Percentiles rank a stretch among this genome's conserved stretches.
Evolutionary conservation across 2,113 vertebrate species (phyloP).

Genomic region (Myrmecobius fasciatus): DNA sequence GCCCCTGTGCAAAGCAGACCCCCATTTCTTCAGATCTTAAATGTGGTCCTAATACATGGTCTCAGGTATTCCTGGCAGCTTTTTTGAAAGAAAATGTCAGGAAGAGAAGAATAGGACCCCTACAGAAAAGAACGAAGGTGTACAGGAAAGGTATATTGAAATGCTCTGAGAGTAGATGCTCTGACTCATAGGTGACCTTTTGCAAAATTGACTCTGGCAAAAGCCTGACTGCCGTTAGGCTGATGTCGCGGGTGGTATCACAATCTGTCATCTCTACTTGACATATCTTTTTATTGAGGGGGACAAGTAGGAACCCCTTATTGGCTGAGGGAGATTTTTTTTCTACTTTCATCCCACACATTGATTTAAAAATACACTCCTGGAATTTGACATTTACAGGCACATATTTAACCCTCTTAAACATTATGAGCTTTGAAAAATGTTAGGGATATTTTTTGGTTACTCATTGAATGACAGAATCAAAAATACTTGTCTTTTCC

Average conservation of each 20-base stretch:
- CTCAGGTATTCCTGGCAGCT: background rate
- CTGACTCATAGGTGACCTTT: slow-evolving; percentile 78
- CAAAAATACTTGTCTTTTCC: background rate
- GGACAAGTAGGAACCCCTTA: slow-evolving; percentile 79
- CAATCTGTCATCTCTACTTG: slow-evolving; percentile 76
- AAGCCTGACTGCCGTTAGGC: slow-evolving; percentile 64
- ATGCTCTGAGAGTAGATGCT: slow-evolving; percentile 53
- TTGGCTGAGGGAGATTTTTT: slow-evolving; percentile 70
- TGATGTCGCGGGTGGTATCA: slow-evolving; percentile 73
- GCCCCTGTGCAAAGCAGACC: background rate
- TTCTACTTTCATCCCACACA: slow-evolving; percentile 77
- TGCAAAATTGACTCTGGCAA: slow-evolving; percentile 71
- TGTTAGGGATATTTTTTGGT: slow-evolving; percentile 25
- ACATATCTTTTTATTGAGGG: slow-evolving; percentile 80
- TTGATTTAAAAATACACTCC: slow-evolving; percentile 79
- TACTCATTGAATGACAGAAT: slow-evolving; percentile 46
- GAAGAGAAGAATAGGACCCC: background rate
- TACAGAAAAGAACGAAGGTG: slow-evolving; percentile 51
- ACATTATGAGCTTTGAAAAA: slow-evolving; percentile 62
- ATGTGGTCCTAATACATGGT: background rate
- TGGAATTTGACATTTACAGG: slow-evolving; percentile 78
- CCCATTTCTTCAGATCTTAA: background rate
- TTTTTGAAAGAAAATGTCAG: slow-evolving; percentile 23
- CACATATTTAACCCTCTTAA: slow-evolving; percentile 68
- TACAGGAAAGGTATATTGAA: background rate